Conservation (phyloP, 2,113 vertebrate genomes). For the Phainopepla nitens region DNA sequence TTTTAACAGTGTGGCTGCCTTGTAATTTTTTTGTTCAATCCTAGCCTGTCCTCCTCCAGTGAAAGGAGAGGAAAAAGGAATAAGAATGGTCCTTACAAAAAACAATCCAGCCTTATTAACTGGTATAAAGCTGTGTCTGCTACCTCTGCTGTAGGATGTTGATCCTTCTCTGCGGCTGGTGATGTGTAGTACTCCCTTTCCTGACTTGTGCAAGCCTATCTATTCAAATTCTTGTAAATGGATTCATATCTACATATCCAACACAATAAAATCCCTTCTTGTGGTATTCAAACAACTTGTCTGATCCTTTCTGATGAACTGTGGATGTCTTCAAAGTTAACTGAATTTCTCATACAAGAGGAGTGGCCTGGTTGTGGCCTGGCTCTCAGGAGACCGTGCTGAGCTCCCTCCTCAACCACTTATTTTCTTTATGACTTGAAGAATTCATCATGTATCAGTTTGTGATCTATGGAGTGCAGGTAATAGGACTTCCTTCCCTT, state of each 20-base stretch:
- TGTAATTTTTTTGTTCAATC: not conserved
- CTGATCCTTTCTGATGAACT: not conserved
- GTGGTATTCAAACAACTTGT: not conserved
- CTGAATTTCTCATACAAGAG: not conserved
- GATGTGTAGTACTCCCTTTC: not conserved
- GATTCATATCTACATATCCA: not conserved
- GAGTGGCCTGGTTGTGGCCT: not conserved
- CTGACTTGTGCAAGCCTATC: not conserved
- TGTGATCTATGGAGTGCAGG: not conserved
- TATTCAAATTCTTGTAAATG: not conserved
- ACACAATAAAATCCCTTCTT: not conserved
- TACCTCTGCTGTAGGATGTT: not conserved
- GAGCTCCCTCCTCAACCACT: not conserved
- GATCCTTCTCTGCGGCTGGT: not conserved
- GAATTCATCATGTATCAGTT: not conserved
- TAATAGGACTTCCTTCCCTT: not conserved
- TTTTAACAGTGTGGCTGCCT: not conserved
- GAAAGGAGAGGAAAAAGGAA: not conserved
- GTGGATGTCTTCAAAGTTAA: not conserved
- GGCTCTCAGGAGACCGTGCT: not conserved
- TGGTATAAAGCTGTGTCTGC: not conserved
- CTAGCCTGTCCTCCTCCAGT: not conserved
- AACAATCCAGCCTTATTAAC: not conserved
- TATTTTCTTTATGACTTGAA: not conserved
- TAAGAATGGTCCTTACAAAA: not conserved